These are phyloP conservation scores for Lamproptera curius DNA, from an alignment of 2,888 invertebrate species.

Conservation along the genomic window DNA sequence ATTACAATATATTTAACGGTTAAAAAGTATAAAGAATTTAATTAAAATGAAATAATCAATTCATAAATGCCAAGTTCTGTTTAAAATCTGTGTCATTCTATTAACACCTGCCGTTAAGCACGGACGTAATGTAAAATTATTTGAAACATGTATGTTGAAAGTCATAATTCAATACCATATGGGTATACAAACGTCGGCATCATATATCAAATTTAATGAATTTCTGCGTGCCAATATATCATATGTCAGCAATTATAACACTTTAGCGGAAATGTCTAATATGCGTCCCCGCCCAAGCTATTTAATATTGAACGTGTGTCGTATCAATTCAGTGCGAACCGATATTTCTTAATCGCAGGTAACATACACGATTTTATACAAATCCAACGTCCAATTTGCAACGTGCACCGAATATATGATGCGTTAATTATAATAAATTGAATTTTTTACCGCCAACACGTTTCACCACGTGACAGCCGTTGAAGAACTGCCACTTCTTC, in stretches of 20 bases:
- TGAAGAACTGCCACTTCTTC: constrained; percentile 20
- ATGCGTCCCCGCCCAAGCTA: neutral
- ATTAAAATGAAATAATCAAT: too few relatives aligned
- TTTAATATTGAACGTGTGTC: constrained; percentile 18
- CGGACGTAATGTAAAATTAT: too few relatives aligned
- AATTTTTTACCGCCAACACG: constrained; percentile 18
- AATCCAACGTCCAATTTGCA: constrained; percentile 22
- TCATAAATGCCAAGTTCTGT: too few relatives aligned
- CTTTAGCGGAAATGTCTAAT: neutral
- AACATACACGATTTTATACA: constrained; percentile 20
- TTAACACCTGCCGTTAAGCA: too few relatives aligned
- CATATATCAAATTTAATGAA: too few relatives aligned
- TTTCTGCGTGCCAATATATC: too few relatives aligned
- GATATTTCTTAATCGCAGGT: constrained; percentile 21
- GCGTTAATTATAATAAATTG: constrained; percentile 20
- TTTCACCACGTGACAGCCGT: constrained; percentile 16
- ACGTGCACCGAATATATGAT: constrained; percentile 18
- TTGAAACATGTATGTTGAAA: too few relatives aligned
- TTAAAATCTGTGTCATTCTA: too few relatives aligned
- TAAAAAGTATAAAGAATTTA: too few relatives aligned
- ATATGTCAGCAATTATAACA: neutral
- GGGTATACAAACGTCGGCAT: too few relatives aligned
- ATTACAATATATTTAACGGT: too few relatives aligned
- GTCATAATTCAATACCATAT: too few relatives aligned
- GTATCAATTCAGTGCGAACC: constrained; percentile 18